These are phyloP conservation scores for Girardinichthys multiradiatus DNA, from an alignment of 2,113 vertebrate genomes.

Conservation along the genomic window DNA sequence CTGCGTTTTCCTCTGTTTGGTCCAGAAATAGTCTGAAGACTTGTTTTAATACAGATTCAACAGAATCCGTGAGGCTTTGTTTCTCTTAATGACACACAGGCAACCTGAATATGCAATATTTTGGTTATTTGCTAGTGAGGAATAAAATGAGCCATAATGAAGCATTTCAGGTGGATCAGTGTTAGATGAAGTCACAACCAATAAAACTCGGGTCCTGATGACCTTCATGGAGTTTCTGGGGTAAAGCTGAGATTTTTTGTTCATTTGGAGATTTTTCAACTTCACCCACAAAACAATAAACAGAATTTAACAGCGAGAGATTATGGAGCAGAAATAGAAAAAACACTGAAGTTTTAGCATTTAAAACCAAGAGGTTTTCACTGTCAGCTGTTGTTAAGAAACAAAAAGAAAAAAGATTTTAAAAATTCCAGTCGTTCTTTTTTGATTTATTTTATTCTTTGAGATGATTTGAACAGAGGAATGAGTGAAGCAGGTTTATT, in stretches of 20 bases:
- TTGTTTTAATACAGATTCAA: background rate
- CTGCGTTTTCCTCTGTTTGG: background rate
- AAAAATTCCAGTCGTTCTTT: background rate
- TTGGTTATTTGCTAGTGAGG: background rate
- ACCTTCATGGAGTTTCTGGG: background rate
- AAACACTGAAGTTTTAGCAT: too few relatives aligned
- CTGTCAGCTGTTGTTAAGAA: background rate
- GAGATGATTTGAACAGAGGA: background rate
- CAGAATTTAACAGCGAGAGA: background rate
- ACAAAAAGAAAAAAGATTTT: background rate
- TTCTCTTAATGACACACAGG: background rate
- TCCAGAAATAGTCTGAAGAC: background rate
- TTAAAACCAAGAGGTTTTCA: too few relatives aligned
- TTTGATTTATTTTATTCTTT: background rate
- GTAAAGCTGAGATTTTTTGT: background rate
- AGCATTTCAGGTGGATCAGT: background rate
- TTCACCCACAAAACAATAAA: background rate
- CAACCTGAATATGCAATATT: background rate
- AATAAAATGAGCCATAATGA: too few relatives aligned
- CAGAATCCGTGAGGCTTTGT: background rate
- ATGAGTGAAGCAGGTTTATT: slow-evolving; percentile 16
- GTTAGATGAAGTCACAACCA: background rate
- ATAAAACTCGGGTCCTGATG: background rate
- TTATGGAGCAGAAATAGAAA: background rate
- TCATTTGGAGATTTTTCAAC: background rate